These are phyloP conservation scores for Tyrophagus putrescentiae DNA, from an alignment of 1,140 invertebrate genomes.

Conservation along the genomic window DNA sequence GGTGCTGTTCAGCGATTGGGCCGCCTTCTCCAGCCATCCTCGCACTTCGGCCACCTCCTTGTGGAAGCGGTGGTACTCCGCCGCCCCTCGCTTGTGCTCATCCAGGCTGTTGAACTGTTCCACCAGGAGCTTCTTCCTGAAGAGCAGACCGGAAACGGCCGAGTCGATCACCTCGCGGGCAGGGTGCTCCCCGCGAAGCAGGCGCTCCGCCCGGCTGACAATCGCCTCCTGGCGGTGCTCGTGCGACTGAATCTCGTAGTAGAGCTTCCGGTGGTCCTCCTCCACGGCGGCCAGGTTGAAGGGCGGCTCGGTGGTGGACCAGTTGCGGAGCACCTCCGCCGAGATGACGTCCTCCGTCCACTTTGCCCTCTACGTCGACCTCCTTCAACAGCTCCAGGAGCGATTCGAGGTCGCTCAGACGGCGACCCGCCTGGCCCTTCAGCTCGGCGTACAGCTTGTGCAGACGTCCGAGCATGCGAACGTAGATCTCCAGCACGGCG, in stretches of 20 bases:
- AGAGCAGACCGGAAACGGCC: constrained; percentile 66
- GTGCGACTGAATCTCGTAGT: constrained; percentile 84
- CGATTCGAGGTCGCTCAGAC: constrained; percentile 75
- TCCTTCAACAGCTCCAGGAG: constrained; percentile 83
- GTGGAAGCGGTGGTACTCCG: constrained; percentile 79
- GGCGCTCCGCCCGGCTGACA: constrained; percentile 77
- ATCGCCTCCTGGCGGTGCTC: constrained; percentile 90
- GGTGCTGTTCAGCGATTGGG: constrained; percentile 74
- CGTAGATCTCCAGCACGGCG: constrained; percentile 68
- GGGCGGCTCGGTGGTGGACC: constrained; percentile 81
- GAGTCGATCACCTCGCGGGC: constrained; percentile 81
- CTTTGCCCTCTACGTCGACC: constrained; percentile 73
- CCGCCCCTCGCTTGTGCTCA: constrained; percentile 77
- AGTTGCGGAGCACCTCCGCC: constrained; percentile 79
- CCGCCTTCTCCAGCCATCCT: constrained; percentile 73
- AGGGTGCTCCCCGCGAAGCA: constrained; percentile 85
- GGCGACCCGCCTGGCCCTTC: constrained; percentile 64
- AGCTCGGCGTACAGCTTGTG: constrained; percentile 81
- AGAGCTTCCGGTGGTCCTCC: constrained; percentile 87
- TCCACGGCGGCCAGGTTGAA: constrained; percentile 78
- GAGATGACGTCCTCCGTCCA: constrained; percentile 96
- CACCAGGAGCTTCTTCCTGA: constrained; percentile 93
- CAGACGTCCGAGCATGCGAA: constrained; percentile 65
- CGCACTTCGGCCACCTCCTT: constrained; percentile 73
- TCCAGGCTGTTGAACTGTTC: constrained; percentile 88